Base-by-base conservation (phyloP, 2,797 vertebrate species). In the Octomys mimax region DNA sequence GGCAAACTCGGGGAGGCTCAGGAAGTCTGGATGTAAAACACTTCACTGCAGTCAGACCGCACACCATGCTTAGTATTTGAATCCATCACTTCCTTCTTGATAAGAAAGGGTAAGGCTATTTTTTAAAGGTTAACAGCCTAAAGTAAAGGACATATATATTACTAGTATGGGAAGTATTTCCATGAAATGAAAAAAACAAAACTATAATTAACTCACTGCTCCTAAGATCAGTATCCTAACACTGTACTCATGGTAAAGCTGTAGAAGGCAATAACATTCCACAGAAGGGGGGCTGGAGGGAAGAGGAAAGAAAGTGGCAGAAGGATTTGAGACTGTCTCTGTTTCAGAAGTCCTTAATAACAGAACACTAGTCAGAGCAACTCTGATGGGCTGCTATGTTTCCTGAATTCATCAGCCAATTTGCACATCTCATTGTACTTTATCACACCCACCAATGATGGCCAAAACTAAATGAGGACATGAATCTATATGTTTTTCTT, bases 101-200 rank as follows among this genome's bases (percentile, higher is more conserved):
- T 79, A 89, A 92, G 49, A 66, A 52, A 90, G 22, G 22, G 54
- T 33, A 70, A 92, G 75, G 66, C n/a, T 39, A 13, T 83, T 93
- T 42, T 57, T 52, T 84, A 6, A 73, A 5, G 22, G 16, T 78
- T 62, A 82, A 94, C 14, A 42, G 39, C 28, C 61, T 73, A 36
- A 81, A 77, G 26, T 89, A 57, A 66, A 39, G 31, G 66, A 31
- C 11, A 90, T 70, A 11, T 57, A 57, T 36, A 90, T 64, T 85
- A 24, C 52, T 71, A 73, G 62, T 75, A 73, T 49, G 33, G 19
- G 88, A 36, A 96, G 33, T 81, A 77, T 75, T 26, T 31, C 10
- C 70, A 79, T 87, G 91, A 86, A 93, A 87, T 87, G n/a, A 78
- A 87, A 95, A 79, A 39, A n/a, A 42, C 28, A 68, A 93, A 89